Evolutionary conservation across 1,140 invertebrate species (phyloP).

Genomic region (Calosoma granatense): DNA sequence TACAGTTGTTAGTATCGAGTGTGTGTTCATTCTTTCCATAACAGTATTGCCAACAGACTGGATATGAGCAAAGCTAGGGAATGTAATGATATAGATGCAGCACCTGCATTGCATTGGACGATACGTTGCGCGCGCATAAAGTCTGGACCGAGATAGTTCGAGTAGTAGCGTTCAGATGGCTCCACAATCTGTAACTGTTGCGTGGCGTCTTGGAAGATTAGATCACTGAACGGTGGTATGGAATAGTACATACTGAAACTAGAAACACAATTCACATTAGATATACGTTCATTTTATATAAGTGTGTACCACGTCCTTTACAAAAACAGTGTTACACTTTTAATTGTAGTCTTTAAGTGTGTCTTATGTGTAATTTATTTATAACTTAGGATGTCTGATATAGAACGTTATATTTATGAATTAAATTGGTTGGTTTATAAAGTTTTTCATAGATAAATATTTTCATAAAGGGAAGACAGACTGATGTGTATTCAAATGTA

Average conservation of each 20-base stretch:
- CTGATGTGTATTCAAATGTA: too few relatives aligned
- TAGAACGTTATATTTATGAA: too few relatives aligned
- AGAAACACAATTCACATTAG: too few relatives aligned
- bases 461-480: conserved; percentile 10
- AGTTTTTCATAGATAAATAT: conserved; percentile 3
- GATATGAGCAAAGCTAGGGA: neutral
- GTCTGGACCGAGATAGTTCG: conserved; percentile 58
- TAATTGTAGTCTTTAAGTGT: too few relatives aligned
- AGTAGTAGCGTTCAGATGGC: conserved; percentile 49
- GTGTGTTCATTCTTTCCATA: neutral
- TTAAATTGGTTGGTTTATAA: neutral
- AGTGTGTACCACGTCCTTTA: too few relatives aligned
- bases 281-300: conserved; percentile 10
- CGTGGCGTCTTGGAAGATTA: conserved; percentile 89
- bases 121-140: conserved; percentile 66
- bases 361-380: too few relatives aligned
- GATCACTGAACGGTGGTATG: conserved; percentile 63
- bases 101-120: conserved; percentile 62
- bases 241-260: conserved; percentile 88
- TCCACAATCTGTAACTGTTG: conserved; percentile 67
- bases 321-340: too few relatives aligned
- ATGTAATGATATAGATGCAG: conserved; percentile 19
- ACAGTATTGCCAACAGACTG: neutral
- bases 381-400: too few relatives aligned
- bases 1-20: too few relatives aligned